Evolutionary conservation across 2,113 vertebrate genomes (phyloP).

Genomic region (Ranitomeya imitator): DNA sequence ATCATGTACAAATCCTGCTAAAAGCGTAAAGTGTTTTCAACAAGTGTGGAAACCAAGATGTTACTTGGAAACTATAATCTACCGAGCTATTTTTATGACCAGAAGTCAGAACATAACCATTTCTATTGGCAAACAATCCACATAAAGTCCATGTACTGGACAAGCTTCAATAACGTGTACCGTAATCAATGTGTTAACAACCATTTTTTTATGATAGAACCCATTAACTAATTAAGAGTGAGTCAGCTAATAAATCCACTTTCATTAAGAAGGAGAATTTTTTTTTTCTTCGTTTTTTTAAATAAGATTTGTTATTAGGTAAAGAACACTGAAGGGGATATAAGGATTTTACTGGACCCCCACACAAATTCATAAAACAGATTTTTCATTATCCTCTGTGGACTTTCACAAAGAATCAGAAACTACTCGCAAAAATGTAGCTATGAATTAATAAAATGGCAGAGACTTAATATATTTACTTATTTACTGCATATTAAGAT

Average conservation of each 20-base stretch:
- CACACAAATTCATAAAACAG: no score
- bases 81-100: conserved; percentile 40
- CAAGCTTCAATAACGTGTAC: background rate
- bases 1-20: conserved; percentile 52
- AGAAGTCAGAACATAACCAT: conserved; percentile 28
- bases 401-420: no score
- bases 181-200: background rate
- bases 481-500: no score
- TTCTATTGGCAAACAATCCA: conserved; percentile 32
- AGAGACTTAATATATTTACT: no score
- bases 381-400: no score
- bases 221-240: background rate
- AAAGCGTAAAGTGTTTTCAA: conserved; percentile 48
- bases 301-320: background rate
- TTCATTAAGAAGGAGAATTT: background rate
- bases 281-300: background rate
- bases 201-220: background rate
- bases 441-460: no score
- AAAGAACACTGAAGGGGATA: no score
- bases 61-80: conserved; percentile 44
- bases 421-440: no score
- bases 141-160: background rate
- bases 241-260: background rate
- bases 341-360: no score
- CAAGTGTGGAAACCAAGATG: conserved; percentile 22